Percentiles rank a stretch among this genome's conserved stretches.
These are phyloP conservation scores for Melanerpes formicivorus DNA, from an alignment of 2,113 vertebrate species.

Conservation along the genomic window DNA sequence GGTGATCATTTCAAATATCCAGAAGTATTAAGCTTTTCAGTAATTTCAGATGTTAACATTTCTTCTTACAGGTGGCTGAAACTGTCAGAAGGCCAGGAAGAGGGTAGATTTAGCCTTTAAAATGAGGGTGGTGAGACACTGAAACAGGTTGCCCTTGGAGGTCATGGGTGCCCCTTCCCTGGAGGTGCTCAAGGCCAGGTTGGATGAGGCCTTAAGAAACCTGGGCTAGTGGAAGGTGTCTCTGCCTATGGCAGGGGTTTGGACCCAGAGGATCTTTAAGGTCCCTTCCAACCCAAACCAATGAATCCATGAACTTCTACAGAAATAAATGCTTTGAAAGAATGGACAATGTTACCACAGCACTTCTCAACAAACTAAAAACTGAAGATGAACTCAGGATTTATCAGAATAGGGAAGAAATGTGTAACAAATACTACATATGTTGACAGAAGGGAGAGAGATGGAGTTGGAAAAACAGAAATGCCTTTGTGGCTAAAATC, in stretches of 20 bases:
- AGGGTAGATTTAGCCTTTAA: too few relatives aligned
- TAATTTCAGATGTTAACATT: neutral
- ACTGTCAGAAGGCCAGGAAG: neutral
- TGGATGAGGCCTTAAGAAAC: too few relatives aligned
- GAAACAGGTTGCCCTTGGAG: too few relatives aligned
- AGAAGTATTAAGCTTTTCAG: neutral
- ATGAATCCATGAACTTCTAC: neutral
- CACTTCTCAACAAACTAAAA: neutral
- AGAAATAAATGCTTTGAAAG: neutral
- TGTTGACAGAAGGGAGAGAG: neutral
- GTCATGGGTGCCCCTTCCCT: too few relatives aligned
- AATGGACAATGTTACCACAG: neutral
- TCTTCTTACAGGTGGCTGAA: neutral
- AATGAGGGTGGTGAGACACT: too few relatives aligned
- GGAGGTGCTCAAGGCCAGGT: too few relatives aligned
- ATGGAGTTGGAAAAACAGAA: neutral
- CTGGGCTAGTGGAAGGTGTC: too few relatives aligned
- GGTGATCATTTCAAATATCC: neutral
- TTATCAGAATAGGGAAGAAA: neutral
- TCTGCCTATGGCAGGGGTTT: too few relatives aligned
- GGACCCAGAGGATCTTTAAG: too few relatives aligned
- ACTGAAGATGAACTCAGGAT: neutral
- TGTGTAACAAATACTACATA: fast-evolving
- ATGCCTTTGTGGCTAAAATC: neutral
- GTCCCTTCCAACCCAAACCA: too few relatives aligned